phyloP scores from a whole-genome alignment of 2,113 vertebrate species.

The Eonycteris spelaea region DNA sequence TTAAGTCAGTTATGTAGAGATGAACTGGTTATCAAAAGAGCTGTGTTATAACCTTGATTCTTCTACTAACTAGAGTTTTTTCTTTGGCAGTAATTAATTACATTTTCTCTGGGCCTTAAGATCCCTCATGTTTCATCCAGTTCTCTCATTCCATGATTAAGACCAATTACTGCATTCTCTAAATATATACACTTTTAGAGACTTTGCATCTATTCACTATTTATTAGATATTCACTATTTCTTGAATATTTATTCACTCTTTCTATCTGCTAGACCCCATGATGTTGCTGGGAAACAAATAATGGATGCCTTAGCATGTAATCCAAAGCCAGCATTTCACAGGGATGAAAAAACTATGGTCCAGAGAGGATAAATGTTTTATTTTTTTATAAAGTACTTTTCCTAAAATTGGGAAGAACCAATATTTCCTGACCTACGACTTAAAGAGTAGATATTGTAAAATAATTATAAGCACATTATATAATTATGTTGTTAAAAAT shows the following conservation, averaged over 20 bases:
- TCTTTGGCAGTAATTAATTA: neutral
- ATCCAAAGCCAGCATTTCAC: neutral
- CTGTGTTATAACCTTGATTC: neutral
- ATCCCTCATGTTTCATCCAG: neutral
- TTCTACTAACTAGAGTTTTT: neutral
- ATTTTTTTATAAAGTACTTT: neutral
- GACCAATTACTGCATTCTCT: neutral
- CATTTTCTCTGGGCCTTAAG: neutral
- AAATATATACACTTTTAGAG: neutral
- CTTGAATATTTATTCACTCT: neutral
- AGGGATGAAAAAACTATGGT: neutral
- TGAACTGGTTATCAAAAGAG: neutral
- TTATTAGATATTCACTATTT: neutral
- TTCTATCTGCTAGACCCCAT: neutral
- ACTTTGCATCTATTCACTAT: neutral
- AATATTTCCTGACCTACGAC: neutral
- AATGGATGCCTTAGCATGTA: neutral
- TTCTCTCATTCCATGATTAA: neutral
- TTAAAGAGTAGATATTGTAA: neutral
- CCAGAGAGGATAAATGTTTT: neutral
- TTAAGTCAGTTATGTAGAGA: fast-evolving
- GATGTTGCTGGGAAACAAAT: neutral
- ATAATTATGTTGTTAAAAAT: neutral
- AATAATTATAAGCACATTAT: neutral
- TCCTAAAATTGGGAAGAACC: neutral